A percentile compares a stretch with the other conserved stretches of the same genome.
Conservation (phyloP, 2,888 invertebrate genomes). For the Heteropelma amictum region DNA sequence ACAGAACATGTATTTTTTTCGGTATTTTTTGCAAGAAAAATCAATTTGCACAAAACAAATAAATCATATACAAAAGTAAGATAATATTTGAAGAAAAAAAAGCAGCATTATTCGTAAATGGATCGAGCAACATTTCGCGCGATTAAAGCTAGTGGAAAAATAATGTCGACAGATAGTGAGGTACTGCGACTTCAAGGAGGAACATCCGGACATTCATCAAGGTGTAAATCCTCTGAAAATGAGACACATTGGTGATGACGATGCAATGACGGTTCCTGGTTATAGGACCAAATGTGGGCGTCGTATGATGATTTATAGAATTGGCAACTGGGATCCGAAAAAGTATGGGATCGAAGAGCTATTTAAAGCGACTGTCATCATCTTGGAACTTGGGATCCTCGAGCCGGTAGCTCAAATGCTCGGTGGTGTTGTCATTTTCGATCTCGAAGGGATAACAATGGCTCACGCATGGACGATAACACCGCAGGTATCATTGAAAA, state of each 20-base stretch:
- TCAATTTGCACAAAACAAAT: not conserved
- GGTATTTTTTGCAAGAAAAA: not conserved
- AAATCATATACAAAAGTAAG: no score
- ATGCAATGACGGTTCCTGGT: constrained; percentile 86
- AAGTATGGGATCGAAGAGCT: constrained; percentile 83
- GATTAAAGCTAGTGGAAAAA: not conserved
- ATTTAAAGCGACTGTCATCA: constrained; percentile 85
- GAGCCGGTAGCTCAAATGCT: constrained; percentile 87
- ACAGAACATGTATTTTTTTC: not conserved
- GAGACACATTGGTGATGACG: constrained; percentile 83
- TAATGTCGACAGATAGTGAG: constrained; percentile 82
- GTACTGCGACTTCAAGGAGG: constrained; percentile 87
- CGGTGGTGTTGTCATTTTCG: constrained; percentile 88
- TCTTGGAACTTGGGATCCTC: constrained; percentile 86
- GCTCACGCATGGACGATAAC: constrained; percentile 87
- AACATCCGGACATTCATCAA: constrained; percentile 84
- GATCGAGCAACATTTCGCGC: not conserved
- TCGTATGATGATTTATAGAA: constrained; percentile 85
- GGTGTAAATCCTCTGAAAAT: constrained; percentile 84
- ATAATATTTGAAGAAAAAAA: no score
- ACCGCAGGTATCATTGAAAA: constrained; percentile 78
- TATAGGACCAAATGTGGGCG: constrained; percentile 87
- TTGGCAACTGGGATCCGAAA: constrained; percentile 88
- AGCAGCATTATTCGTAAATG: no score
- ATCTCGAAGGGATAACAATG: constrained; percentile 84